These are phyloP conservation scores for Synergus laeviventris DNA, from an alignment of 2,888 invertebrate species.

Conservation along the genomic window DNA sequence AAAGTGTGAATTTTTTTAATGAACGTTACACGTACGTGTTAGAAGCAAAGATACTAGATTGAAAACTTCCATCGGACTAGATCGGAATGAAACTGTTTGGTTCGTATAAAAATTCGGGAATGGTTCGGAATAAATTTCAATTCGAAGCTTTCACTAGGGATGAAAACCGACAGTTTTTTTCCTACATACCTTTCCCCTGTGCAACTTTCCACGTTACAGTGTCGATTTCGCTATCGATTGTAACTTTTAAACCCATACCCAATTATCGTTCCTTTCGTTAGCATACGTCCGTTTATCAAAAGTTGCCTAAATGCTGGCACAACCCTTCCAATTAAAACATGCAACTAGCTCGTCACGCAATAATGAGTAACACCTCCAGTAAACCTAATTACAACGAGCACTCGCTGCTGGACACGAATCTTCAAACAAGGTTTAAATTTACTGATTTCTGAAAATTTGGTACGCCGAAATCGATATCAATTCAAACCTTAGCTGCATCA, in stretches of 20 bases:
- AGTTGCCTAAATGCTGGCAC: conserved; percentile 63
- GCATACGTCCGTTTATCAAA: conserved; percentile 62
- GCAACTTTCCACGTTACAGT: not conserved
- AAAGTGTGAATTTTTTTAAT: not conserved
- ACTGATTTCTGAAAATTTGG: not conserved
- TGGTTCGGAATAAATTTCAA: too few relatives aligned
- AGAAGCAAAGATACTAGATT: too few relatives aligned
- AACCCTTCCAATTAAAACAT: conserved; percentile 66
- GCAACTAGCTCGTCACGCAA: conserved; percentile 65
- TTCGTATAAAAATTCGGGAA: too few relatives aligned
- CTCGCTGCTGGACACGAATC: conserved; percentile 22
- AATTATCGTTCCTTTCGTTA: conserved; percentile 63
- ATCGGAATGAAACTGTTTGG: too few relatives aligned
- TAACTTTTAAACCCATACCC: conserved; percentile 34
- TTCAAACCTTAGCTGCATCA: too few relatives aligned
- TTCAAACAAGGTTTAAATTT: not conserved
- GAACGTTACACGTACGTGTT: too few relatives aligned
- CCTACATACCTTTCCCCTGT: too few relatives aligned
- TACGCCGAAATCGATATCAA: not conserved
- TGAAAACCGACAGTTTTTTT: too few relatives aligned
- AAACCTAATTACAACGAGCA: conserved; percentile 63
- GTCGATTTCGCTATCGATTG: conserved; percentile 1
- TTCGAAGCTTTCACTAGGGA: too few relatives aligned
- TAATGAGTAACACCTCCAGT: conserved; percentile 57
- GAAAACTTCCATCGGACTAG: too few relatives aligned